These are phyloP conservation scores for Cosmorhoe ocellata DNA, from an alignment of 2,888 invertebrate species.

Conservation along the genomic window DNA sequence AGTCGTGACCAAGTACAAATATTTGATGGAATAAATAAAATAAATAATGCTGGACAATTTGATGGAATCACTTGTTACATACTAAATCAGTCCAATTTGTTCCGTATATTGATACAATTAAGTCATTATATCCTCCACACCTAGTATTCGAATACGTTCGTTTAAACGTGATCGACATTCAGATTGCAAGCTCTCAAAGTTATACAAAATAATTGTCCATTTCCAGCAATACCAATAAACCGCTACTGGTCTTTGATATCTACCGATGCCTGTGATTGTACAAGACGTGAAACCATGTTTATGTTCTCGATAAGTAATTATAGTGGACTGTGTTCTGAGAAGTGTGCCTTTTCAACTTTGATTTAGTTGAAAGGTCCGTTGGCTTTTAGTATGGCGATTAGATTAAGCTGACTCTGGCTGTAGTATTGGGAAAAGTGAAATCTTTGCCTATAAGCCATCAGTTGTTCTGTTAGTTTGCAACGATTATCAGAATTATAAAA, in stretches of 20 bases:
- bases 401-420: too few relatives aligned
- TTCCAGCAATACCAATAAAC: constrained; percentile 18
- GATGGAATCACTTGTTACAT: too few relatives aligned
- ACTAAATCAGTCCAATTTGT: neutral
- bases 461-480: too few relatives aligned
- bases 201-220: constrained; percentile 17
- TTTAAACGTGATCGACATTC: constrained; percentile 12
- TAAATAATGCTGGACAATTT: too few relatives aligned
- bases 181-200: constrained; percentile 16
- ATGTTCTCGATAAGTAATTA: constrained; percentile 23
- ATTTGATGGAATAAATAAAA: too few relatives aligned
- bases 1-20: too few relatives aligned
- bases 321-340: constrained; percentile 15
- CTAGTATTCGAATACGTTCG: constrained; percentile 7
- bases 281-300: constrained; percentile 29
- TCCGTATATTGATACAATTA: neutral
- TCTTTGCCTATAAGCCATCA: too few relatives aligned
- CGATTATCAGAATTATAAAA: too few relatives aligned
- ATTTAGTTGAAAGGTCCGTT: neutral
- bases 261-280: constrained; percentile 28
- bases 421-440: too few relatives aligned
- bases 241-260: constrained; percentile 27
- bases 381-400: neutral
- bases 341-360: constrained; percentile 5
- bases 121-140: too few relatives aligned